These are phyloP conservation scores for Syngnathus rostellatus DNA, from an alignment of 2,797 vertebrate genomes.

Conservation along the genomic window DNA sequence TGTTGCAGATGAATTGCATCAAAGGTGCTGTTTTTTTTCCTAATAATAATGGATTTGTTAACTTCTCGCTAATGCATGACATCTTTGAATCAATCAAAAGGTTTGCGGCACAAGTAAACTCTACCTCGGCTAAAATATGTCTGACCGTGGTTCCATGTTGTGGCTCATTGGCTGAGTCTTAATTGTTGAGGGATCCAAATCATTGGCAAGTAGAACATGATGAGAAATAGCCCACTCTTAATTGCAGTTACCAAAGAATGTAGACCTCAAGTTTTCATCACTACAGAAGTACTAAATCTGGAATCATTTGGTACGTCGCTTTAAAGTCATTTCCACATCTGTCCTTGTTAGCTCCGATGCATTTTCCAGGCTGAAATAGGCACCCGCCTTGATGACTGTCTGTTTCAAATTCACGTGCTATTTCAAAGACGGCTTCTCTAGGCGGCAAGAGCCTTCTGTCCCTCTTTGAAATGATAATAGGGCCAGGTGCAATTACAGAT, in stretches of 20 bases:
- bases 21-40: too few species aligned
- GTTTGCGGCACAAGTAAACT: too few species aligned
- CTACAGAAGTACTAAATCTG: neutral
- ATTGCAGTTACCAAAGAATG: neutral
- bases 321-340: neutral
- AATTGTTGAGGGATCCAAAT: neutral
- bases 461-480: conserved; percentile 69
- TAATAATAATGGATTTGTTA: too few species aligned
- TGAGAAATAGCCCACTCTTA: neutral
- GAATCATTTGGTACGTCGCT: neutral
- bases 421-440: conserved; percentile 35
- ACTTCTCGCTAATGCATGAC: too few species aligned
- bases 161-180: neutral
- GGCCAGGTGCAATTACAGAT: conserved; percentile 52
- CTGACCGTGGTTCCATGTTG: neutral
- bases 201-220: neutral
- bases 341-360: conserved; percentile 11
- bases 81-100: too few species aligned
- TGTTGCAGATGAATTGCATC: too few species aligned
- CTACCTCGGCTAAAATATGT: too few species aligned
- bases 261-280: neutral
- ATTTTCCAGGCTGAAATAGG: conserved; percentile 37
- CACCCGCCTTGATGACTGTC: conserved; percentile 33
- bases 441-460: conserved; percentile 28
- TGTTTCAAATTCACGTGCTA: conserved; percentile 46